These are phyloP conservation scores for Stercorarius parasiticus DNA, from an alignment of 2,113 vertebrate genomes.

Conservation along the genomic window DNA sequence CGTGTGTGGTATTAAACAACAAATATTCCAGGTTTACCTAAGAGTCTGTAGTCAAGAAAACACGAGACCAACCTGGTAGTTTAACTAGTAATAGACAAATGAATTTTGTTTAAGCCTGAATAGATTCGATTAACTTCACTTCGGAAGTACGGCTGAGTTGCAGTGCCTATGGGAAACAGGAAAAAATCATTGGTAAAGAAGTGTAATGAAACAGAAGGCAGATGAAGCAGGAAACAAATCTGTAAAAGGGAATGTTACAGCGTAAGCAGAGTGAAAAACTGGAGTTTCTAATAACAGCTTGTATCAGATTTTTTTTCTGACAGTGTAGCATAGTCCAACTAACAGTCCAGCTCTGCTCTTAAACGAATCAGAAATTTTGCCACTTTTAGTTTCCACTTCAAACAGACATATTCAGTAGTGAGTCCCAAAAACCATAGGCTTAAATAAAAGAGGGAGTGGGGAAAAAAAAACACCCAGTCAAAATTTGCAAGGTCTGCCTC, in stretches of 20 bases:
- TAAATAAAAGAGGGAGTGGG: background rate
- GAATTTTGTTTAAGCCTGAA: background rate
- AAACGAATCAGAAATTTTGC: background rate
- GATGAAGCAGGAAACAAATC: background rate
- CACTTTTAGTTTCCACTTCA: background rate
- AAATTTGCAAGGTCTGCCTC: too few relatives aligned
- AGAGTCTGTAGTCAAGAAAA: background rate
- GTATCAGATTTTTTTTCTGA: background rate
- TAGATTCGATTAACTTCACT: background rate
- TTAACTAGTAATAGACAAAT: background rate
- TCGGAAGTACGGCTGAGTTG: background rate
- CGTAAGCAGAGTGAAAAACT: background rate
- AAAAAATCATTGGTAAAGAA: background rate
- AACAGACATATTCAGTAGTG: background rate
- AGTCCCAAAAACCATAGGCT: background rate
- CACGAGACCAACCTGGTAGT: background rate
- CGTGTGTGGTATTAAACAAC: background rate
- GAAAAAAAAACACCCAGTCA: too few relatives aligned
- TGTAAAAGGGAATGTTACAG: background rate
- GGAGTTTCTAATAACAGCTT: background rate
- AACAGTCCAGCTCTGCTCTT: background rate
- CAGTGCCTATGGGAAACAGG: background rate
- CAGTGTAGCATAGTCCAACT: too few relatives aligned
- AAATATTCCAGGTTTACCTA: background rate
- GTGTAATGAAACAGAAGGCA: background rate